Evolutionary conservation across 2,888 invertebrate genomes (phyloP), one percentile per base, ranked within the genome.

Genomic region (Synanthedon tipuliformis): DNA sequence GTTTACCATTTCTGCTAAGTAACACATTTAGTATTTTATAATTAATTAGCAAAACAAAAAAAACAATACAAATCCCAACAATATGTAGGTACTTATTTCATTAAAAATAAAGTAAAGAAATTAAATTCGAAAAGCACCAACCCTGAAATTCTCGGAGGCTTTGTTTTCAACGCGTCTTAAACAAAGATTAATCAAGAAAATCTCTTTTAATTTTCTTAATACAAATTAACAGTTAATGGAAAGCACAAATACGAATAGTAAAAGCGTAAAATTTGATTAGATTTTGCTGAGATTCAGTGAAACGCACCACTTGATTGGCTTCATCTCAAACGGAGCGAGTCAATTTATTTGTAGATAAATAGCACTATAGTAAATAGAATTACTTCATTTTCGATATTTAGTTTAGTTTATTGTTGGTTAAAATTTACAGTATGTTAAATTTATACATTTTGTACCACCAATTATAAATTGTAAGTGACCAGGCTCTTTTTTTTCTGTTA

Each of bases 171-270:
- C 52, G 54, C 53, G 54, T 58, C 61, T 61, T 58, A 54, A 58
- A 57, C 57, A 62, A 61, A 59, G 56, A 59, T 61, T 63, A 61
- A 63, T 65, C 59, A 59, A 60, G 55, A 56, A 54, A 58, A 59
- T 63, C 56, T 59, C 55, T 59, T 61, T 58, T 59, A 58, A 62
- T 63, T 61, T 61, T 66, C 64, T 61, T 71, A 73, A 74, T 74
- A 72, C 65, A 73, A 76, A 78, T 77, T 73, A 73, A 65, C 66
- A 75, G 73, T 78, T 72, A 76, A 72, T 72, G 69, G 71, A 69
- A 69, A 62, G 61, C 63, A 52, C 63, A 60, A 58, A 61, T 61
- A 57, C 52, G 57, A 54, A 53, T 55, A 54, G 55, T 61, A 60
- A 57, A 59, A 64, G 67, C 77, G 70, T 75, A 66, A 71, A 78